A percentile compares a stretch with the other conserved stretches of the same genome.
Evolutionary conservation across 2,113 vertebrate genomes (phyloP).

Genomic region (Tiliqua scincoides): DNA sequence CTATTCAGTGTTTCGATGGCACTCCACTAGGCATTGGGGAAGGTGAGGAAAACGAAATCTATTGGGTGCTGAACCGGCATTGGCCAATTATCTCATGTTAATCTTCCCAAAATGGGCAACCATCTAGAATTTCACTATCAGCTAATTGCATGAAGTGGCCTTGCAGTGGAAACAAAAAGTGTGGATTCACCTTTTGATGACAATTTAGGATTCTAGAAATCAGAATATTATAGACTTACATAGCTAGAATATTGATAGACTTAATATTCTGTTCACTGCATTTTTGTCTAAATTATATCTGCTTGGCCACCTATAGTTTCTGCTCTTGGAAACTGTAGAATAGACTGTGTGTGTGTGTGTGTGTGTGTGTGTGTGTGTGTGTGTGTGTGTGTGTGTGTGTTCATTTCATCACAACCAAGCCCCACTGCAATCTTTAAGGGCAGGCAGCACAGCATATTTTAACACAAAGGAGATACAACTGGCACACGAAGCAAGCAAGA

Average conservation of each 20-base stretch:
- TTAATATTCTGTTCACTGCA: slow-evolving; percentile 6
- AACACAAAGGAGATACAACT: slow-evolving; percentile 14
- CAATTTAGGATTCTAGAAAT: neutral
- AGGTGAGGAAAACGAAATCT: neutral
- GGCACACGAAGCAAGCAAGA: neutral
- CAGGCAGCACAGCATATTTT: slow-evolving; percentile 15
- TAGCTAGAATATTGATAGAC: no score
- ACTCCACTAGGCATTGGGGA: neutral
- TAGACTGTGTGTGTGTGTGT: neutral
- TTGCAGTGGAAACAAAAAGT: neutral
- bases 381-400: neutral
- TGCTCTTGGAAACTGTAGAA: slow-evolving; percentile 7
- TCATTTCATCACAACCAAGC: neutral
- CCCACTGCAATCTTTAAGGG: neutral
- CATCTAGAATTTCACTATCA: neutral
- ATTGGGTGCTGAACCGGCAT: neutral
- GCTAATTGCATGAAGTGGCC: neutral
- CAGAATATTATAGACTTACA: no score
- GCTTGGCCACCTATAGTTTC: neutral
- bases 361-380: neutral
- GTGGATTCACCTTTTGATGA: neutral
- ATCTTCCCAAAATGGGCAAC: neutral
- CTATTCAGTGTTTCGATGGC: no score
- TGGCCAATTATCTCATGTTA: neutral
- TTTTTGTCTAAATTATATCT: slow-evolving; percentile 5